phyloP scores from a whole-genome alignment of 1,140 invertebrate species.

The Drosophila takahashii region DNA sequence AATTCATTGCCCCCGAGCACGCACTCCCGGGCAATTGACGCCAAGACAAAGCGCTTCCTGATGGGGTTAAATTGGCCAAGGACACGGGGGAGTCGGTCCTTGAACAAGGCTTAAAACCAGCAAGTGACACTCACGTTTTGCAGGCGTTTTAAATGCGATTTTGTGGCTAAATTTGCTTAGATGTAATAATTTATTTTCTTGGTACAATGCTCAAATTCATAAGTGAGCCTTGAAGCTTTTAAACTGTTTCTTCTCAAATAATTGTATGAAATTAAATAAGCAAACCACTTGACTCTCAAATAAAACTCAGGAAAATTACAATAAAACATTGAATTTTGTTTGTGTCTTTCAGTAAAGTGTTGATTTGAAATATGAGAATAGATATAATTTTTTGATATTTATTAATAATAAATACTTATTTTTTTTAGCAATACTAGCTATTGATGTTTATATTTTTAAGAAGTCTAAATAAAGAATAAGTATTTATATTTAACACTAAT shows the following conservation, averaged over 20 bases:
- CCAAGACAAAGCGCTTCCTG: conserved; percentile 49
- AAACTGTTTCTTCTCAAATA: no score
- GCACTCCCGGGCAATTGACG: conserved; percentile 30
- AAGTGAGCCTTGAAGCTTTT: no score
- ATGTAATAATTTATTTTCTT: neutral
- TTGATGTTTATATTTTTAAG: no score
- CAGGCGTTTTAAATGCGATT: conserved; percentile 11
- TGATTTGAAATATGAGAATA: neutral
- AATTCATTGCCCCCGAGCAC: conserved; percentile 33
- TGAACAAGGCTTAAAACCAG: conserved; percentile 8
- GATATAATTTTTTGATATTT: no score
- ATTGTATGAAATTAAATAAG: neutral
- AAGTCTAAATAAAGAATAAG: no score
- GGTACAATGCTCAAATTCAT: neutral
- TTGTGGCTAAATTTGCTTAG: neutral
- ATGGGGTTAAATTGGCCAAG: conserved; percentile 43
- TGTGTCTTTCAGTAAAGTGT: neutral
- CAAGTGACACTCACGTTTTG: conserved; percentile 5
- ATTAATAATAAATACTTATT: no score
- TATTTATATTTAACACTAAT: no score
- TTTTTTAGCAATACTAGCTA: no score
- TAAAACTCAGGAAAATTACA: neutral
- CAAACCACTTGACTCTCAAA: neutral
- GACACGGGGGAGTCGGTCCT: conserved; percentile 19
- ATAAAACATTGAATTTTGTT: neutral